Evolutionary conservation across 1,140 invertebrate species (phyloP).

Genomic region (Drosophila obscura): DNA sequence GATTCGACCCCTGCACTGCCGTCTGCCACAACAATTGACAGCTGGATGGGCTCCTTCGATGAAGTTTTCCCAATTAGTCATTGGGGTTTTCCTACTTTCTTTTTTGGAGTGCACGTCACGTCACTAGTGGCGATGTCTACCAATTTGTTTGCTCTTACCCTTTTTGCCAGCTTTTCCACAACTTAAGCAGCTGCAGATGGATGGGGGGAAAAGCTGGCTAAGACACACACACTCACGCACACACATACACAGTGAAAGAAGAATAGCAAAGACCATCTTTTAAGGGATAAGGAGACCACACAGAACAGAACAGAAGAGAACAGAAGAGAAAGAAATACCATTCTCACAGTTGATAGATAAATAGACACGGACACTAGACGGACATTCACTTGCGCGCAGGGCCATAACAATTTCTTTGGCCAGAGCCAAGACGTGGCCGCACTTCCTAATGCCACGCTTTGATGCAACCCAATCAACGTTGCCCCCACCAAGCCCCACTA

Average conservation of each 20-base stretch:
- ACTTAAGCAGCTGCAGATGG: slow-evolving; percentile 1
- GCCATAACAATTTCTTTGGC: slow-evolving; percentile 51
- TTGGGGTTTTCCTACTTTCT: slow-evolving; percentile 1
- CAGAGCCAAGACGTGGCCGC: slow-evolving; percentile 54
- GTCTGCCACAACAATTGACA: slow-evolving; percentile 59
- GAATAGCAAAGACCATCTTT: background rate
- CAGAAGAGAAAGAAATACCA: no score
- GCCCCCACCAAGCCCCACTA: slow-evolving; percentile 3
- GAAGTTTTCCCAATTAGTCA: slow-evolving; percentile 68
- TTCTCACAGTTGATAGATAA: slow-evolving; percentile 30
- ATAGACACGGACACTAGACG: slow-evolving; percentile 14
- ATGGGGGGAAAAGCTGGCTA: background rate
- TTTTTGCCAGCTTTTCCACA: slow-evolving; percentile 11
- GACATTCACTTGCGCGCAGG: slow-evolving; percentile 37
- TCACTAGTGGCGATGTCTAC: slow-evolving; percentile 17
- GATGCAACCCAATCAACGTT: slow-evolving; percentile 68
- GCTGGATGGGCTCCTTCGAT: slow-evolving; percentile 48
- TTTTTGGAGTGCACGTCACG: slow-evolving; percentile 41
- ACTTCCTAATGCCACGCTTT: slow-evolving; percentile 63
- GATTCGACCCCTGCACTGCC: slow-evolving; percentile 33
- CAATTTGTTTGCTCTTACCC: slow-evolving; percentile 50
- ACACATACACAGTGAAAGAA: background rate
- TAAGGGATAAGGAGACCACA: background rate
- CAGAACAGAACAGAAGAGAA: background rate
- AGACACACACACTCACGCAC: slow-evolving; percentile 15